Base-by-base conservation (phyloP, 2,113 vertebrate species). In the Ancistrus triradiatus region DNA sequence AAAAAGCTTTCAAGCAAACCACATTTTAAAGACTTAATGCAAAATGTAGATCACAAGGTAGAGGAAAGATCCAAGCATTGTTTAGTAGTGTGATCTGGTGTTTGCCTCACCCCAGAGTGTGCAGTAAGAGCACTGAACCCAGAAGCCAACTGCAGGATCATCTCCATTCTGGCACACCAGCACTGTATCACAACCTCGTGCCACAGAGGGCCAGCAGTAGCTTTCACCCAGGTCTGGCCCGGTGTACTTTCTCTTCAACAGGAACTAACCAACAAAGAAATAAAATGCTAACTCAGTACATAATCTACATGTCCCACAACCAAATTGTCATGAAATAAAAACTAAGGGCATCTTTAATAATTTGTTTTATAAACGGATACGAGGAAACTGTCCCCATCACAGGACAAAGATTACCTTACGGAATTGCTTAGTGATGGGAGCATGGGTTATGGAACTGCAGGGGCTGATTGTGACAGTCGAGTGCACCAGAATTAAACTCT, bases 131-230 rank as follows among this genome's bases (percentile, higher is more conserved):
- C 43, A 43, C 48, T 49, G 67, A 40, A 74, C 59, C 76, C 31
- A 13, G 83, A 80, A 49, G 76, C 77, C 1, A 70, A 83, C 18
- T 89, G 86, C 48, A 98, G 31, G 93, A 68, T 90, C 81, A 1
- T 86, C 83, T n/a, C 84, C 90, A 17, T 60, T 48, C 2, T 77
- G 74, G 0, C 89, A 90, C 62, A 98, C 72, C 19, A 91, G 70
- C 8, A 95, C 3, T 0, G 89, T 84, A 52, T 95, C 90, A 74
- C 66, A 88, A 44, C 95, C 93, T 49, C 73, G 77, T 0, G 90
- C 88, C 68, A 93, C 76, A 2, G 91, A 74, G 0, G 93, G 90
- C 95, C 95, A 98, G 38, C 87, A 89, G 81, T 92, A 90, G 4
- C 88, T 76, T 18, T 92, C 85, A 0, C 85, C 77, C 8, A 86